Conservation (phyloP, 1,140 invertebrate species). For the Meloidogyne chitwoodi region DNA sequence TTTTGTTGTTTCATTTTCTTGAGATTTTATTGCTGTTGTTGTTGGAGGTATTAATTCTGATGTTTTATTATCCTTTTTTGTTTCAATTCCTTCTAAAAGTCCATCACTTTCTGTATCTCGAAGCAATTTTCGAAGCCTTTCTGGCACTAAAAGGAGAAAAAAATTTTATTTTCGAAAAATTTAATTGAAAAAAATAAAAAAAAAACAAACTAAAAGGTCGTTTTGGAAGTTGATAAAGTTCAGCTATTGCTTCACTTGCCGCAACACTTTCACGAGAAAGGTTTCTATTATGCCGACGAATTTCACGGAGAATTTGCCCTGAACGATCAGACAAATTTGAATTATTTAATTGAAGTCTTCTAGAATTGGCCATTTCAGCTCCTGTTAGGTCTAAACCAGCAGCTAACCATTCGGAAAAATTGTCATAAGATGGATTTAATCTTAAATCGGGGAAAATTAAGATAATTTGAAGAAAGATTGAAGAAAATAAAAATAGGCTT, state of each 20-base stretch:
- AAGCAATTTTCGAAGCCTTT: slow-evolving; percentile 8
- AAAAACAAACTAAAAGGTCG: slow-evolving; percentile 30
- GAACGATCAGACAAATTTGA: neutral
- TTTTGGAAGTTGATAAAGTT: slow-evolving; percentile 34
- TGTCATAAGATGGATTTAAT: slow-evolving; percentile 49
- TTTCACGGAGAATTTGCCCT: slow-evolving; percentile 13
- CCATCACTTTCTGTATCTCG: neutral
- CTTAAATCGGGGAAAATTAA: slow-evolving; percentile 16
- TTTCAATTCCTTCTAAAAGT: neutral
- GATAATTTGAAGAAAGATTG: slow-evolving; percentile 3
- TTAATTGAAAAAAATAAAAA: neutral
- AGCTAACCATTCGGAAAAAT: slow-evolving; percentile 33
- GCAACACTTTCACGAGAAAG: slow-evolving; percentile 11
- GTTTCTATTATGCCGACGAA: slow-evolving; percentile 11
- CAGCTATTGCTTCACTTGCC: slow-evolving; percentile 18
- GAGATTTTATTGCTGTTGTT: neutral
- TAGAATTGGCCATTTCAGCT: slow-evolving; percentile 24
- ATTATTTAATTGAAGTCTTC: slow-evolving; percentile 10
- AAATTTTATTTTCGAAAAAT: neutral
- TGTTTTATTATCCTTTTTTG: neutral
- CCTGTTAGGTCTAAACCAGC: slow-evolving; percentile 18
- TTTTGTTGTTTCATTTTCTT: neutral
- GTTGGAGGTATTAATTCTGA: neutral
- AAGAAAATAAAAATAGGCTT: slow-evolving; percentile 5
- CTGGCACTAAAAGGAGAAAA: slow-evolving; percentile 7